Conservation (phyloP, 1,140 invertebrate species). For the Mactra quadrangularis region DNA sequence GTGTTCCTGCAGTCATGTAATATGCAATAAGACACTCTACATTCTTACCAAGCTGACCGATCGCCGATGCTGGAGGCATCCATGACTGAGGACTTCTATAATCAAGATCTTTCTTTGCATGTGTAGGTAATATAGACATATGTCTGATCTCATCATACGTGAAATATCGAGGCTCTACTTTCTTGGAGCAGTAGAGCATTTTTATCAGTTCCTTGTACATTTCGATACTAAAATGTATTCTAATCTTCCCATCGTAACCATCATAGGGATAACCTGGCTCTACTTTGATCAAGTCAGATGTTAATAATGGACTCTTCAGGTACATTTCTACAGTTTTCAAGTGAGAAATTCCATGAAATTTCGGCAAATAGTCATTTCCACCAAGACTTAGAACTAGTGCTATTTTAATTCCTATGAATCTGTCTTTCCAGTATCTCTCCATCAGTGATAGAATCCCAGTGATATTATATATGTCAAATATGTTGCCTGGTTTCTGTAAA, state of each 20-base stretch:
- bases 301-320: not conserved
- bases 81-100: not conserved
- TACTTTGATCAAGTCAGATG: constrained; percentile 1
- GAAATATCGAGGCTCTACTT: constrained; percentile 2
- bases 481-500: constrained; percentile 45
- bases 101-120: not conserved
- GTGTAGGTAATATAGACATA: not conserved
- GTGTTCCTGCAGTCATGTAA: constrained; percentile 32
- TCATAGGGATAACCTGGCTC: no score
- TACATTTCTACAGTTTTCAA: constrained; percentile 26
- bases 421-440: constrained; percentile 19
- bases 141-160: constrained; percentile 6
- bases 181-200: constrained; percentile 11
- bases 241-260: not conserved
- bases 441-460: constrained; percentile 29
- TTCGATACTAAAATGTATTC: not conserved
- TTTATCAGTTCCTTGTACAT: constrained; percentile 36
- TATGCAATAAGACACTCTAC: constrained; percentile 33
- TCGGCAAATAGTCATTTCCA: constrained; percentile 60
- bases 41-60: constrained; percentile 8
- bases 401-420: constrained; percentile 41
- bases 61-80: constrained; percentile 20
- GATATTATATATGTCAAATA: constrained; percentile 51
- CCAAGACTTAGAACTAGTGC: constrained; percentile 45
- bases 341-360: constrained; percentile 57